phyloP scores from a whole-genome alignment of 2,797 vertebrate species.

The Austrolebias charrua region DNA sequence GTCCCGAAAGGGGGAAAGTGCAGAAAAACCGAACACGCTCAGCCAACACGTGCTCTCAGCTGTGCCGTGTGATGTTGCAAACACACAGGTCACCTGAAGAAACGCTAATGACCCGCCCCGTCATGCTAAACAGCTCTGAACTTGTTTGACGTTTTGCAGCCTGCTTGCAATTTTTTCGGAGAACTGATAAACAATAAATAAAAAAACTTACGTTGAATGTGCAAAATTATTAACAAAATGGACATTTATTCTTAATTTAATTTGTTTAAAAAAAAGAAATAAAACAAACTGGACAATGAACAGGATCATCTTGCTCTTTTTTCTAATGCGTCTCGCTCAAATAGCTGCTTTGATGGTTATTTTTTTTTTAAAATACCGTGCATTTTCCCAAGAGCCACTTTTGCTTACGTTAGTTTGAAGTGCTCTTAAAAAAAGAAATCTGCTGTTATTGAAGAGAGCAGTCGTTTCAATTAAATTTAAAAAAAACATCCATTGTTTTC shows the following conservation, averaged over 20 bases:
- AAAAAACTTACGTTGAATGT: neutral
- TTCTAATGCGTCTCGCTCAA: neutral
- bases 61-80: conserved; percentile 62
- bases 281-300: too few species aligned
- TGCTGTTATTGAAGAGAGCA: neutral
- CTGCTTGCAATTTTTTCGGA: conserved; percentile 1
- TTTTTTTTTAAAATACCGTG: neutral
- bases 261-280: neutral
- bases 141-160: conserved; percentile 25
- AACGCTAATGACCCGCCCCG: conserved; percentile 63
- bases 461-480: neutral
- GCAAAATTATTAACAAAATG: neutral
- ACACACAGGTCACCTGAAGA: conserved; percentile 56
- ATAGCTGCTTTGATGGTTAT: neutral
- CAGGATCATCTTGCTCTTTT: too few species aligned
- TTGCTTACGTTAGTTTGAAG: neutral
- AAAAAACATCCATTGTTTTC: conserved; percentile 20
- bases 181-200: neutral
- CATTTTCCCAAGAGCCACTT: neutral
- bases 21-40: conserved; percentile 64
- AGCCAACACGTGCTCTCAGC: conserved; percentile 63
- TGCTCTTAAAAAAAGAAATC: neutral
- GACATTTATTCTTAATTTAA: neutral
- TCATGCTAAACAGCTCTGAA: conserved; percentile 38
- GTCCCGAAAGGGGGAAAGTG: conserved; percentile 63